Evolutionary conservation across 2,113 vertebrate species (phyloP).

Genomic region (Cheirogaleus medius): DNA sequence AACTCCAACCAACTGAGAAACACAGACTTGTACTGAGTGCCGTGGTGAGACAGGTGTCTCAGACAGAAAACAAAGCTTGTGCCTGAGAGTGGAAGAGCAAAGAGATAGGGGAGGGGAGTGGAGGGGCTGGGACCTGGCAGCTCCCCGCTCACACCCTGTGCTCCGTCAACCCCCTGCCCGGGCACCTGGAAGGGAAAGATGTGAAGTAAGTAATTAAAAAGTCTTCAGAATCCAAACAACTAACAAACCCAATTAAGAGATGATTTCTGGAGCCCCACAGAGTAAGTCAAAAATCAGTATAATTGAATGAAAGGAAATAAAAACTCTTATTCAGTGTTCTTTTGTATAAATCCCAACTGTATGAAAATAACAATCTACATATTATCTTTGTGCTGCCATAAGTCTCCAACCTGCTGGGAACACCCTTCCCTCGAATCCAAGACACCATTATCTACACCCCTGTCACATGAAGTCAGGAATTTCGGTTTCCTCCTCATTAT

Average conservation of each 20-base stretch:
- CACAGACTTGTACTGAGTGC: neutral
- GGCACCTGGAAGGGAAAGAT: neutral
- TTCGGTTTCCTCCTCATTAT: neutral
- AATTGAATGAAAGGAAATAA: neutral
- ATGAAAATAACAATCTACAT: neutral
- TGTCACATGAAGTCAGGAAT: neutral
- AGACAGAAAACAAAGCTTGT: neutral
- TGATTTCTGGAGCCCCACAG: neutral
- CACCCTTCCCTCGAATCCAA: neutral
- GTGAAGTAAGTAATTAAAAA: neutral
- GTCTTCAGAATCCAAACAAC: neutral
- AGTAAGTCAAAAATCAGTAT: neutral
- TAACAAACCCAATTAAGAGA: neutral
- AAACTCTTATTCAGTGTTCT: neutral
- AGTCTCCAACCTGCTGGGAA: neutral
- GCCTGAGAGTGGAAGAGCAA: neutral
- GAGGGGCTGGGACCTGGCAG: no score
- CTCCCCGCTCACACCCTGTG: neutral
- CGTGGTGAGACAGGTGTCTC: neutral
- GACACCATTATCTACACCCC: neutral
- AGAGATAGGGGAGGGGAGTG: neutral
- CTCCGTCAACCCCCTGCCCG: neutral
- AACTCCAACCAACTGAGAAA: neutral
- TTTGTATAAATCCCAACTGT: neutral
- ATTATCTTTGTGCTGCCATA: neutral